Conservation (phyloP, 2,797 vertebrate genomes). For the Pangasius mekongensis region DNA sequence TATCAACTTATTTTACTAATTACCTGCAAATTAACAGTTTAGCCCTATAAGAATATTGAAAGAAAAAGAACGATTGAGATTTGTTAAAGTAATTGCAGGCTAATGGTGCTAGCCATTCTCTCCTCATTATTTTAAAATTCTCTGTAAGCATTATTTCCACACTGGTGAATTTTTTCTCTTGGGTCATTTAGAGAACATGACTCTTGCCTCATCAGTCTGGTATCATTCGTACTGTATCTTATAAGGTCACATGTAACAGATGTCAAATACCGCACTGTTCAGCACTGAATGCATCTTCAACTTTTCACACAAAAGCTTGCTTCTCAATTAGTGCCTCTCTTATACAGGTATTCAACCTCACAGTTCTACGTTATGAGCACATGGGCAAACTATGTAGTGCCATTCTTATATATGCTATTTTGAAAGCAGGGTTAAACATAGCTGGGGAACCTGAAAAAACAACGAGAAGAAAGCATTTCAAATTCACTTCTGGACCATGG, state of each 20-base stretch:
- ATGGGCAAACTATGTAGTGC: conserved; percentile 16
- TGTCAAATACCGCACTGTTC: neutral
- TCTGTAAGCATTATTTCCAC: conserved; percentile 20
- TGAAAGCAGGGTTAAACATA: conserved; percentile 43
- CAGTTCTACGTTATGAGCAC: neutral
- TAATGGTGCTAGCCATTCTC: neutral
- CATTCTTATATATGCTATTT: conserved; percentile 26
- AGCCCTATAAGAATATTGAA: neutral
- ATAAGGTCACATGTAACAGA: conserved; percentile 21
- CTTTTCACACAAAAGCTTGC: conserved; percentile 12
- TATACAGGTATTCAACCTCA: neutral
- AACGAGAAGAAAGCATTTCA: conserved; percentile 14
- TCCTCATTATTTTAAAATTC: conserved; percentile 1
- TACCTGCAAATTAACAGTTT: neutral
- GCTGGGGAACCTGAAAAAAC: neutral
- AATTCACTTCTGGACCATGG: conserved; percentile 40
- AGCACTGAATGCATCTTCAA: conserved; percentile 2
- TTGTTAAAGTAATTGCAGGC: conserved; percentile 13
- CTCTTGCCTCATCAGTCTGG: conserved; percentile 22
- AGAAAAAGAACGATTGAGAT: conserved; percentile 1
- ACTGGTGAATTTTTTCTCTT: neutral
- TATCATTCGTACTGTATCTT: conserved; percentile 18
- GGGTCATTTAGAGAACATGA: conserved; percentile 15
- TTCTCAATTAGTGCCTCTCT: neutral
- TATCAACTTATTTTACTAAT: neutral